These are phyloP conservation scores for Mobula hypostoma DNA, from an alignment of 2,113 vertebrate genomes.

Conservation along the genomic window DNA sequence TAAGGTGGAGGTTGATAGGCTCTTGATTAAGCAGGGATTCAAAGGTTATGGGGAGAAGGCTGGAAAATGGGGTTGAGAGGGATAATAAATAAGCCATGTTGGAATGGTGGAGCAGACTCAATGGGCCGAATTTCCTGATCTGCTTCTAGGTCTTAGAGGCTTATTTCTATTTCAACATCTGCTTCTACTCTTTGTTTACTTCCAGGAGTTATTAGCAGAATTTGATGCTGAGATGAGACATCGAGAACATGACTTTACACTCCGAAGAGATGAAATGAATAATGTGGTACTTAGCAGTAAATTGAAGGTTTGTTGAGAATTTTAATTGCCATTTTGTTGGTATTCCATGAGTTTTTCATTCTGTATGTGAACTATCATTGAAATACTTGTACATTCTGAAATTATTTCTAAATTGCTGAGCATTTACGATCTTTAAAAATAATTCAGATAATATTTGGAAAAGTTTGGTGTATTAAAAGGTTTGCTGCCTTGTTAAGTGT, in stretches of 20 bases:
- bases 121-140: too few species aligned
- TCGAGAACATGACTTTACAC: slow-evolving; percentile 56
- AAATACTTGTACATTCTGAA: too few species aligned
- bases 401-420: background rate
- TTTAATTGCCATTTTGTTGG: slow-evolving; percentile 26
- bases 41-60: too few species aligned
- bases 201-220: slow-evolving; percentile 60
- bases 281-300: slow-evolving; percentile 53
- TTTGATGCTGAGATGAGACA: slow-evolving; percentile 57
- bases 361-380: too few species aligned
- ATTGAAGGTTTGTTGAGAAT: slow-evolving; percentile 52
- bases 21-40: too few species aligned
- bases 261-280: slow-evolving; percentile 56
- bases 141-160: background rate
- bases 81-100: too few species aligned
- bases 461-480: too few species aligned
- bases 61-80: too few species aligned
- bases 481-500: too few species aligned
- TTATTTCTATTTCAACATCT: background rate
- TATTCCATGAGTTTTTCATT: slow-evolving; percentile 9
- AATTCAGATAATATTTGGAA: background rate
- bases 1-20: too few species aligned
- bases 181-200: background rate
- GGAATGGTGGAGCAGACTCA: too few species aligned
- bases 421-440: background rate